Base-by-base conservation (phyloP, 37 sponge, comb jelly and placozoan species). In the Chondrilla cf. caribensis region DNA sequence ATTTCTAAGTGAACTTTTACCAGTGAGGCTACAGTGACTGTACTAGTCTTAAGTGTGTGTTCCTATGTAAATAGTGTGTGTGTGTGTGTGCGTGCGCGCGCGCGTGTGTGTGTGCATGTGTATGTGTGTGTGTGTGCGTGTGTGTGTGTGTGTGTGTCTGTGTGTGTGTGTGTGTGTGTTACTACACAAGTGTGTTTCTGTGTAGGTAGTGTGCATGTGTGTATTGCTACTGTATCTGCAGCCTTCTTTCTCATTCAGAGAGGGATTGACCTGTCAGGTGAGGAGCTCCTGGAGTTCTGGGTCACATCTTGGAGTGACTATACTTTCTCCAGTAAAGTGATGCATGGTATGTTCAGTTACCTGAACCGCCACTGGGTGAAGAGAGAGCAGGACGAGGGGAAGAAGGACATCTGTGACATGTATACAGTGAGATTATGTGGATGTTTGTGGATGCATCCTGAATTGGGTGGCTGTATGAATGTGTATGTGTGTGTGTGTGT, bases 321-420 rank as follows among this genome's bases (percentile, higher is more conserved):
- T 67, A 85, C 84, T 40, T 98, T 98, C 85, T 90, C 90, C 82
- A 90, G 94, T 80, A 67, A 87, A 60, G 99, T 98, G 47, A 84
- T 98, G 7, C 86, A 98, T 59, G 99, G 99, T 0, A 91, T 98
- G 40, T 98, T 93, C 82, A 82, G 84, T 60, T 98, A 98, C 82
- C 85, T 98, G 19, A 98, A 98, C 82, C 81, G 97, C 2, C 99
- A 98, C 79, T 98, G 97, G 97, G 97, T 98, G 35, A 98, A 94
- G 80, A 81, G 99, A 71, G 95, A 98, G 81, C 83, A 92, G 60
- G 99, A 96, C 38, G 99, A 98, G 77, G 99, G 99, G n/a, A 89
- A 93, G 78, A 91, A 88, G 43, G 90, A 94, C 25, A 88, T 96
- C 59, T 84, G 81, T 58, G 99, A 98, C 22, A 88, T 98, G 26